Evolutionary conservation across 1,140 invertebrate genomes (phyloP), one percentile per base, ranked within the genome.

Genomic region (Drosophila lini): DNA sequence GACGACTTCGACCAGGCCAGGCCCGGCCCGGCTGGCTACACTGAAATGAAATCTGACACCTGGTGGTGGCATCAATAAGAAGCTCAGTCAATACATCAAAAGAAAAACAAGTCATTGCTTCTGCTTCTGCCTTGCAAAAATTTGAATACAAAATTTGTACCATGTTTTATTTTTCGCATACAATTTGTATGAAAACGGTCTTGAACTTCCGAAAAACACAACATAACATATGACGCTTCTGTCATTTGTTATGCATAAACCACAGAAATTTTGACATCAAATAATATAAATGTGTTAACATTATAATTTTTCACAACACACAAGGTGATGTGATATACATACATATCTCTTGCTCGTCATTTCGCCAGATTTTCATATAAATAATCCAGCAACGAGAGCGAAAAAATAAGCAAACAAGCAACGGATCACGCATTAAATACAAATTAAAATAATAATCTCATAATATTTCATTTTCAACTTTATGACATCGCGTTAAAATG

Each of bases 21-120:
- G 13, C 42, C 25, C 5, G 45, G 36, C 55, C 22, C 22, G 22
- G 31, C 50, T 32, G 25, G 28, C 28, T 69, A 69, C 65, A 69
- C 65, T 69, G 65, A 64, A 65, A 69, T 69, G 65, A 69, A 69
- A 69, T 69, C 45, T 31, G 65, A 69, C 15, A 69, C 61, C 47
- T n/a, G 16, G 11, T 19, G 16, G n/a, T 19, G 16, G n/a, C 47
- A 36, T 65, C 65, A 53, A 69, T 53, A 52, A 42, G 36, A 22
- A 41, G 62, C 47, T 64, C 50, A 16, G 44, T 36, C 36, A 16
- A 69, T 53, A 69, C 61, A 69, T 48, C 31, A 50, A 36, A 31
- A 53, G 48, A 67, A 69, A 69, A 44, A 28, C 11, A 19, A 36
- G 15, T 32, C 9, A 36, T 32, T 22, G 63, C 34, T 60, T 67